Percentiles rank a stretch among this genome's conserved stretches.
Evolutionary conservation across 2,113 vertebrate genomes (phyloP).

Genomic region (Arizona elegans): DNA sequence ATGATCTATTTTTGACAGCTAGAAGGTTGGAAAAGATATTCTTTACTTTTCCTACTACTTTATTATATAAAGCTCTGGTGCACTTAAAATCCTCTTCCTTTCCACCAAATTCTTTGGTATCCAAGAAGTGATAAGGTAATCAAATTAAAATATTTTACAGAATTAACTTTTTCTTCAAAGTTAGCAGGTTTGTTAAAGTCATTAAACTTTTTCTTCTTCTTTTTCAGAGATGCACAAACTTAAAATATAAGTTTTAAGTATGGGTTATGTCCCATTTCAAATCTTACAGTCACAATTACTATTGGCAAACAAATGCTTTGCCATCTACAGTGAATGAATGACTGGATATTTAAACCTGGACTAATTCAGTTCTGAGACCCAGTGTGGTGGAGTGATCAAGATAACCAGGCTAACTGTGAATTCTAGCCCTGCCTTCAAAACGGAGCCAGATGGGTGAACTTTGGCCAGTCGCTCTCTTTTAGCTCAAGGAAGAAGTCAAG

Average conservation of each 20-base stretch:
- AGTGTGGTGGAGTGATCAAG: not conserved
- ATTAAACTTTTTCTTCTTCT: not conserved
- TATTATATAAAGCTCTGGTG: not conserved
- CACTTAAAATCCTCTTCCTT: not conserved
- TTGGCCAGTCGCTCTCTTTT: too few species aligned
- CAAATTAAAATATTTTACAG: not conserved
- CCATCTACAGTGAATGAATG: not conserved
- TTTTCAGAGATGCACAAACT: not conserved
- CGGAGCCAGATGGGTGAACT: too few species aligned
- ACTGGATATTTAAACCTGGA: not conserved
- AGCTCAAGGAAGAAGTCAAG: too few species aligned
- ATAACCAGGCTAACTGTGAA: not conserved
- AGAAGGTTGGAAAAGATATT: not conserved
- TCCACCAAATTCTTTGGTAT: not conserved
- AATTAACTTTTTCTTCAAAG: not conserved
- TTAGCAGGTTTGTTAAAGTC: not conserved
- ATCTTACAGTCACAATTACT: not conserved
- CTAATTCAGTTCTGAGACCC: not conserved
- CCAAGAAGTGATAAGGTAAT: not conserved
- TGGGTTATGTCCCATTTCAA: not conserved
- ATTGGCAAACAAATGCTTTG: not conserved
- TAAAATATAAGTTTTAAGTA: not conserved
- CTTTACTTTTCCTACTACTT: not conserved
- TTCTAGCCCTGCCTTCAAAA: not conserved
- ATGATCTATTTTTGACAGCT: not conserved